A percentile compares a stretch with the other conserved stretches of the same genome.
Evolutionary conservation across 2,113 vertebrate genomes (phyloP).

Genomic region (Odocoileus hemionus): DNA sequence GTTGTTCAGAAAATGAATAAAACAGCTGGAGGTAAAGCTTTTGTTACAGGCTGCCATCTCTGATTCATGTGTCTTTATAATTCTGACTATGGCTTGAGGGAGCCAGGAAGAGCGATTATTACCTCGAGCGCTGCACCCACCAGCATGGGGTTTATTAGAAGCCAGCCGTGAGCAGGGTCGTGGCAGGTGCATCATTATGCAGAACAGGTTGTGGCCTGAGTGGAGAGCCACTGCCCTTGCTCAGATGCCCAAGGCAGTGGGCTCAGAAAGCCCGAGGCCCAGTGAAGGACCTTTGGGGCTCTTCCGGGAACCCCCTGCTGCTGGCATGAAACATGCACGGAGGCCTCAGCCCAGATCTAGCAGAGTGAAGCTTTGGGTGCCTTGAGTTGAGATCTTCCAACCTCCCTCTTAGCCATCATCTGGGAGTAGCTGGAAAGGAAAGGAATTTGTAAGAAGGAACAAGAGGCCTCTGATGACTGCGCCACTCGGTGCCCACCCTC

Average conservation of each 20-base stretch:
- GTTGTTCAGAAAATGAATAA: slow-evolving; percentile 76
- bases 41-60: slow-evolving; percentile 63
- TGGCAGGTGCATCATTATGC: slow-evolving; percentile 62
- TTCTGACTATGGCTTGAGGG: slow-evolving; percentile 61
- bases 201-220: slow-evolving; percentile 60
- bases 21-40: slow-evolving; percentile 77
- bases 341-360: neutral
- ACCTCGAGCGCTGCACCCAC: slow-evolving; percentile 49
- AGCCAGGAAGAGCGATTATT: slow-evolving; percentile 72
- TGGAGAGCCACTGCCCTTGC: slow-evolving; percentile 63
- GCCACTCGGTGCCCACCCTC: rapidly evolving
- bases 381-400: neutral
- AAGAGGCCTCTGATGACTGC: neutral
- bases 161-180: slow-evolving; percentile 69
- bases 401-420: neutral
- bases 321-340: neutral
- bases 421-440: neutral
- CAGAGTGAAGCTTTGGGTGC: neutral
- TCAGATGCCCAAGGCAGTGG: slow-evolving; percentile 50
- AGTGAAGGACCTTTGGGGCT: neutral
- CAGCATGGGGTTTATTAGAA: slow-evolving; percentile 81
- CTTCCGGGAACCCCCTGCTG: neutral
- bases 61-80: slow-evolving; percentile 79
- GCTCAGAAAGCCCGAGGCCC: slow-evolving; percentile 40
- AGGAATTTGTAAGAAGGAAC: neutral